These are phyloP conservation scores for Argyresthia albistria DNA, from an alignment of 2,888 invertebrate species.

Conservation along the genomic window DNA sequence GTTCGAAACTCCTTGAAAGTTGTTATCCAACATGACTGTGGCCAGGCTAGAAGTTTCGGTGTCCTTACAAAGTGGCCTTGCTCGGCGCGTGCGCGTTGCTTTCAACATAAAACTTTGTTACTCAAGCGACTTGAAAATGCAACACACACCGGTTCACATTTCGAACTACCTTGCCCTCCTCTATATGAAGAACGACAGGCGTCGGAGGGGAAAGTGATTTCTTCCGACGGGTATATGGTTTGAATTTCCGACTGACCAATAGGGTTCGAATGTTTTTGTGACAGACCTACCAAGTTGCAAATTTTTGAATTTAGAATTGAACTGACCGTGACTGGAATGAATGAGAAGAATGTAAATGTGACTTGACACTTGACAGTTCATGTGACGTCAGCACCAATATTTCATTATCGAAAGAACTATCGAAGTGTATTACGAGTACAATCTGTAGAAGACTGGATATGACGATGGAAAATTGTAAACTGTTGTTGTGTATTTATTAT, in stretches of 20 bases:
- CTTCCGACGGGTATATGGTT: too few relatives aligned
- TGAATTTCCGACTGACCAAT: background rate
- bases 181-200: too few relatives aligned
- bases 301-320: background rate
- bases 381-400: too few relatives aligned
- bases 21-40: background rate
- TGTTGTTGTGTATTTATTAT: too few relatives aligned
- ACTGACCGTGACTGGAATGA: background rate
- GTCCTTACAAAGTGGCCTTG: slow-evolving; percentile 54
- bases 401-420: too few relatives aligned
- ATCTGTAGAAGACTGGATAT: too few relatives aligned
- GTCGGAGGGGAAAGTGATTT: too few relatives aligned
- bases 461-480: too few relatives aligned
- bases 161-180: background rate
- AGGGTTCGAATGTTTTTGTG: background rate
- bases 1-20: background rate
- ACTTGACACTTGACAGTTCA: too few relatives aligned
- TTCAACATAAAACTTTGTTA: slow-evolving; percentile 39
- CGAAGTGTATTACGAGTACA: too few relatives aligned
- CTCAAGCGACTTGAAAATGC: slow-evolving; percentile 22
- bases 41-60: slow-evolving; percentile 15
- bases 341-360: too few relatives aligned
- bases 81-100: slow-evolving; percentile 28
- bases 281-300: background rate
- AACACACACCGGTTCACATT: background rate